A percentile compares a stretch with the other conserved stretches of the same genome.
These are phyloP conservation scores for Hippoglossus hippoglossus DNA, from an alignment of 2,797 vertebrate genomes.

Conservation along the genomic window DNA sequence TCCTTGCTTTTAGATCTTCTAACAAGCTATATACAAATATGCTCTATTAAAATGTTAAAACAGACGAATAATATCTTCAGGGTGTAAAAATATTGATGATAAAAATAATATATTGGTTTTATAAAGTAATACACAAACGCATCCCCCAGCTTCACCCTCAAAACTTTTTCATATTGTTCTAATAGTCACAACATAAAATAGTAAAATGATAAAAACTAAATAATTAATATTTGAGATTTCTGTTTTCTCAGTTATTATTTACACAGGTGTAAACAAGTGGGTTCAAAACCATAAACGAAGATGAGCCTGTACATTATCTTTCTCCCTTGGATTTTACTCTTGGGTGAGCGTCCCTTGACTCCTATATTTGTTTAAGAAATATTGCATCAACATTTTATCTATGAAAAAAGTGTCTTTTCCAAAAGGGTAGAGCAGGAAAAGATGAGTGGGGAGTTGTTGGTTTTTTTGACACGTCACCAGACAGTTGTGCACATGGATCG, in stretches of 20 bases:
- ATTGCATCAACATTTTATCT: neutral
- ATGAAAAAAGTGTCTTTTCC: neutral
- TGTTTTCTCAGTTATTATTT: neutral
- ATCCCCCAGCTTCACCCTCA: no score
- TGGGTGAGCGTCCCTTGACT: neutral
- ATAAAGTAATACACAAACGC: neutral
- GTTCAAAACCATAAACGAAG: neutral
- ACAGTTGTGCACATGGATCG: conserved; percentile 30
- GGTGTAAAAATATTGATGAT: neutral
- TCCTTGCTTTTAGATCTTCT: no score
- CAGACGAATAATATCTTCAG: no score
- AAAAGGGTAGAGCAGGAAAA: neutral
- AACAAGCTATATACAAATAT: no score
- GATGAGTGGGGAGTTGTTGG: neutral
- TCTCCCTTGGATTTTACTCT: neutral
- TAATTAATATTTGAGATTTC: neutral
- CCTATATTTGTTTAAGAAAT: neutral
- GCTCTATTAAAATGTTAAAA: no score
- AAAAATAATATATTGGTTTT: neutral
- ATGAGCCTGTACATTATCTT: neutral
- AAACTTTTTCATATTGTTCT: neutral
- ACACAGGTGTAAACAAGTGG: neutral
- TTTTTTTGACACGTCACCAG: conserved; percentile 3
- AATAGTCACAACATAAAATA: neutral
- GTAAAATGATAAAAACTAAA: neutral